phyloP scores from a whole-genome alignment of 2,113 vertebrate species.

The Tichodroma muraria region DNA sequence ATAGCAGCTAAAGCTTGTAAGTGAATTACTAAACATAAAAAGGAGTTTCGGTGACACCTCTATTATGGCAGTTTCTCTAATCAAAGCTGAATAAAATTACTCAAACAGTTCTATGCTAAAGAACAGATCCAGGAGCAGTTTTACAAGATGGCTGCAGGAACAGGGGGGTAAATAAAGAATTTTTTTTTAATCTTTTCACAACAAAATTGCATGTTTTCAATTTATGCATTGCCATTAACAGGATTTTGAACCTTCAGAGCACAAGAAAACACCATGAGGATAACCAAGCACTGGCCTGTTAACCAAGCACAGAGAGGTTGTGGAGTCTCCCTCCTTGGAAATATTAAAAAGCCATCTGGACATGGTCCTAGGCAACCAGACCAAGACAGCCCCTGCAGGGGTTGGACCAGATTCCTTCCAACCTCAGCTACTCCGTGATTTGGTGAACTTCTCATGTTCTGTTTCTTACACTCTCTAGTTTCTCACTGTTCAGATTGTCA shows the following conservation, averaged over 20 bases:
- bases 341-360: background rate
- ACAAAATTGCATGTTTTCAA: background rate
- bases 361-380: background rate
- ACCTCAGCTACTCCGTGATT: background rate
- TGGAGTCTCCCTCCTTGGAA: background rate
- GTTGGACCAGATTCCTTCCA: background rate
- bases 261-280: background rate
- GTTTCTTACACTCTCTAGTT: background rate
- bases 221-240: background rate
- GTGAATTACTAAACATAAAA: background rate
- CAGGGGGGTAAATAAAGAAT: background rate
- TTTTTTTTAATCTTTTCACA: background rate
- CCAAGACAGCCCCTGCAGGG: background rate
- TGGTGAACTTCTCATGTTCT: background rate
- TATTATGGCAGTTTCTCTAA: background rate
- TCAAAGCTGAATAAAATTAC: background rate
- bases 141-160: background rate
- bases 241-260: background rate
- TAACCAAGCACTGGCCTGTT: background rate
- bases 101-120: background rate
- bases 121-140: background rate
- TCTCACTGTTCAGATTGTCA: background rate
- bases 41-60: background rate
- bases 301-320: background rate
- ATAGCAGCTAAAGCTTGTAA: background rate